A percentile compares a stretch with the other conserved stretches of the same genome.
phyloP scores from a whole-genome alignment of 2,888 invertebrate genomes.

The Melanophora roralis region DNA sequence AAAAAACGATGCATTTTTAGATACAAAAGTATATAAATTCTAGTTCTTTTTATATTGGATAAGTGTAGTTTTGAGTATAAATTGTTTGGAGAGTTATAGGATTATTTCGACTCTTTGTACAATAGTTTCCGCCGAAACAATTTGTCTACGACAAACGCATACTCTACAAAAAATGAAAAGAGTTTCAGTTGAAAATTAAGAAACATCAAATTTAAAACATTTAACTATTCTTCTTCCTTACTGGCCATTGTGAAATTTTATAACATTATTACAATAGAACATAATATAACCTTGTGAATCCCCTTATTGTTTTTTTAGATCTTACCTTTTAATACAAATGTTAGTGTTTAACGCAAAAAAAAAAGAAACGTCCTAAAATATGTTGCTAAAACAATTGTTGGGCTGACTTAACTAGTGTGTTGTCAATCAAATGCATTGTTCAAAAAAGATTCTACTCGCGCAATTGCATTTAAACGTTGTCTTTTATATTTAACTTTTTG shows the following conservation, averaged over 20 bases:
- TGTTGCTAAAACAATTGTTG: slow-evolving; percentile 13
- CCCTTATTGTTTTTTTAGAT: neutral
- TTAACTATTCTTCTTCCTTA: neutral
- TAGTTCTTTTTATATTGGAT: no score
- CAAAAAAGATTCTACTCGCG: neutral
- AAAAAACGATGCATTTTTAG: no score
- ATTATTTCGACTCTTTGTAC: neutral
- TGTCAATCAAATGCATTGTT: slow-evolving; percentile 31
- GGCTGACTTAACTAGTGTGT: slow-evolving; percentile 37
- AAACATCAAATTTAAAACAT: neutral
- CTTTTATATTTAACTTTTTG: neutral
- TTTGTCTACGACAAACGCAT: neutral
- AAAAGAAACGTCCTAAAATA: slow-evolving; percentile 17
- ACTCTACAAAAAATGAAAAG: slow-evolving; percentile 8
- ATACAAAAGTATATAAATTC: no score
- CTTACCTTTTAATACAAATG: neutral
- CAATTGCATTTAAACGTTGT: neutral
- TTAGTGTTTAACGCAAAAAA: slow-evolving; percentile 15
- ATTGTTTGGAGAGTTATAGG: no score
- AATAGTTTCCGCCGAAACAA: neutral
- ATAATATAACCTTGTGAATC: neutral
- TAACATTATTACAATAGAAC: no score
- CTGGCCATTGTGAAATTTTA: no score
- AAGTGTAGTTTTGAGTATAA: no score
- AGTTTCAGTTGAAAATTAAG: neutral